Conservation (phyloP, 2,113 vertebrate species). For the Mustela nigripes region DNA sequence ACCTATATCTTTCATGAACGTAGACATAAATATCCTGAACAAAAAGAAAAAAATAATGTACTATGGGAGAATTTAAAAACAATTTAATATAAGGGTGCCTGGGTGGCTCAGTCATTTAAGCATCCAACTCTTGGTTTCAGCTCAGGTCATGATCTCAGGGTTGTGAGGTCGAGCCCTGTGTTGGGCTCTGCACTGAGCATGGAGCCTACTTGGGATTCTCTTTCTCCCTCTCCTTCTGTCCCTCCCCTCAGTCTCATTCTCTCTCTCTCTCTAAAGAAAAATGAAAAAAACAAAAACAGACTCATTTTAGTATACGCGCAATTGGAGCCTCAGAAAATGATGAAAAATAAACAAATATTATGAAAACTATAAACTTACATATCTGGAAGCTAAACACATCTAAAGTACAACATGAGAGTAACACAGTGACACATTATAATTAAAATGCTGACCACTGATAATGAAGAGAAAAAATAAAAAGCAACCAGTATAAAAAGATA, state of each 20-base stretch:
- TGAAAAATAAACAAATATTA: neutral
- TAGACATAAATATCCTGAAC: neutral
- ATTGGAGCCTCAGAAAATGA: neutral
- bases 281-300: neutral
- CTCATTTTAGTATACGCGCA: neutral
- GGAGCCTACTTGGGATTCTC: neutral
- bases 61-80: neutral
- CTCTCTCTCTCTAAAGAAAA: neutral
- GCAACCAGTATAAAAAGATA: neutral
- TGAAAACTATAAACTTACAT: neutral
- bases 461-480: neutral
- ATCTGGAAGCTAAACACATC: neutral
- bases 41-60: neutral
- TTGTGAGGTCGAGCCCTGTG: neutral
- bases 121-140: too few species aligned
- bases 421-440: neutral
- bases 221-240: neutral
- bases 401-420: neutral
- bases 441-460: neutral
- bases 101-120: too few species aligned
- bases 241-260: neutral
- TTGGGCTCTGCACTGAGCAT: neutral
- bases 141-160: too few species aligned
- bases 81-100: too few species aligned
- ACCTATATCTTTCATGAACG: neutral